Conservation (phyloP, 35 echinoderm and acorn worm genomes). For the Ptychodera flava region DNA sequence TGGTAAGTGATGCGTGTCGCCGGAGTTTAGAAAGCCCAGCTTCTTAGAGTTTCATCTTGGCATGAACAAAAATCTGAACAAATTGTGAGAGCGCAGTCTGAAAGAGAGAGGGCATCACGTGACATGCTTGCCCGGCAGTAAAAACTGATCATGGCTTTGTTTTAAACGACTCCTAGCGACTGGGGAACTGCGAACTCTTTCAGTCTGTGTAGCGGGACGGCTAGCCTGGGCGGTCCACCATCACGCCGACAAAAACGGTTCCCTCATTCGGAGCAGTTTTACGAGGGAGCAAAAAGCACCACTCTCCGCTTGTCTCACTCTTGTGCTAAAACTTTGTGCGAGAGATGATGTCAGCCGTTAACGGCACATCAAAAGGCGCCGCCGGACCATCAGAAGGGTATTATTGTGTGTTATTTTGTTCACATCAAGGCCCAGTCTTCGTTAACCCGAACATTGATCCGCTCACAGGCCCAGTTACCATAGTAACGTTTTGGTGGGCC, state of each 20-base stretch:
- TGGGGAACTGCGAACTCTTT: not conserved
- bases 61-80: no score
- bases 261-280: not conserved
- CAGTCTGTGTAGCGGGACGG: no score
- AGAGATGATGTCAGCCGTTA: not conserved
- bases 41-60: no score
- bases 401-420: not conserved
- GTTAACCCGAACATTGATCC: not conserved
- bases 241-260: not conserved
- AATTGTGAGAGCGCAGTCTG: no score
- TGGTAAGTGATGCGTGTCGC: not conserved
- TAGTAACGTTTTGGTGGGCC: no score
- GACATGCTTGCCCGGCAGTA: no score
- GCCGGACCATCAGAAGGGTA: not conserved
- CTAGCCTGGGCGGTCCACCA: not conserved
- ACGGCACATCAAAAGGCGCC: not conserved
- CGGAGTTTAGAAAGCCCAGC: not conserved
- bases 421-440: not conserved
- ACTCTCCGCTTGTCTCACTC: not conserved
- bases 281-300: not conserved
- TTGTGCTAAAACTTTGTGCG: not conserved
- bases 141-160: not conserved
- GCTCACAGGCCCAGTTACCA: no score
- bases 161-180: not conserved
- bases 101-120: no score